Evolutionary conservation across 2,113 vertebrate species (phyloP).

Genomic region (Clupea harengus): DNA sequence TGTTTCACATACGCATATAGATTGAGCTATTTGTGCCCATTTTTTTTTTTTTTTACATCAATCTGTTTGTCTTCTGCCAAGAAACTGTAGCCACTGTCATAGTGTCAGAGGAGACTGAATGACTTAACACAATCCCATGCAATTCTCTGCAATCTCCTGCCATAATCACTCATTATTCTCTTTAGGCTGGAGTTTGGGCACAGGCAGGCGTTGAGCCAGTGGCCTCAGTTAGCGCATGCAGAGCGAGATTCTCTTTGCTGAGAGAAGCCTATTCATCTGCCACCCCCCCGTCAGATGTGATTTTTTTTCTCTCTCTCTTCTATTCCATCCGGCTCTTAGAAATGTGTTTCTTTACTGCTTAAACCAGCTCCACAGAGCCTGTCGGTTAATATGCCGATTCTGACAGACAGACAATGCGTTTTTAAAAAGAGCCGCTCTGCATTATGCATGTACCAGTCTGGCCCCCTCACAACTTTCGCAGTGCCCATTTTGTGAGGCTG

Average conservation of each 20-base stretch:
- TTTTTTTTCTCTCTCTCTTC: background rate
- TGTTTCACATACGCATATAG: background rate
- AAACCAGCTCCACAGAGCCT: background rate
- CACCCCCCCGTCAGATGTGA: background rate
- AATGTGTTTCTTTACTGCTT: background rate
- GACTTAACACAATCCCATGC: background rate
- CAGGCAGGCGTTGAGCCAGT: background rate
- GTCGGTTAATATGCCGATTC: background rate
- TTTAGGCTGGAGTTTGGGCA: constrained; percentile 6
- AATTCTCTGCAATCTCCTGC: background rate
- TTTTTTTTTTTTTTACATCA: background rate
- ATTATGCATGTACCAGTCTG: constrained; percentile 4
- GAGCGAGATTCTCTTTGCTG: background rate
- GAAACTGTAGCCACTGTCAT: background rate
- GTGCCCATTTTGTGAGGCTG: constrained; percentile 5
- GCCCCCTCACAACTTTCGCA: background rate
- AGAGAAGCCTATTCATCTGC: constrained; percentile 15
- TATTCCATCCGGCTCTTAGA: background rate
- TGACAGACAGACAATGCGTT: constrained; percentile 9
- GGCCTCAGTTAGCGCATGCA: background rate
- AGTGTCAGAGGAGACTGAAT: background rate
- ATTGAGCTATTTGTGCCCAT: background rate
- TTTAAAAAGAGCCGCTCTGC: background rate
- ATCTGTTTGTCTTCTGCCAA: background rate
- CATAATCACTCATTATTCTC: background rate